These are phyloP conservation scores for Pangasianodon gigas DNA, from an alignment of 2,113 vertebrate species.

Conservation along the genomic window DNA sequence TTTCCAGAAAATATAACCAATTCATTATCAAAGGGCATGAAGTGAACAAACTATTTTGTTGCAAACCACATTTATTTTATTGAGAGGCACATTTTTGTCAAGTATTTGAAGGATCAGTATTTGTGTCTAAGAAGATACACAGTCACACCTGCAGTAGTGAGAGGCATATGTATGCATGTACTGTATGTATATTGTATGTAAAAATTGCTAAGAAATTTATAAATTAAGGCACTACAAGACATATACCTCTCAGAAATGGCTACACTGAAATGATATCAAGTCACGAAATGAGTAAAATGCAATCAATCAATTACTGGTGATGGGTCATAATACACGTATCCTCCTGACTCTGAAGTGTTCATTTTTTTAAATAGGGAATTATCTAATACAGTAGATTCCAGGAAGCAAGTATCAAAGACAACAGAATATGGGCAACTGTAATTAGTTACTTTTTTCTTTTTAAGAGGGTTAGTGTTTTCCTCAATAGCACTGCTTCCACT, in stretches of 20 bases:
- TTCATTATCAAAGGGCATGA: constrained; percentile 5
- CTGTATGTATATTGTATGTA: background rate
- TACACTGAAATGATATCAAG: background rate
- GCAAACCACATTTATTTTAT: background rate
- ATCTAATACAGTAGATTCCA: background rate
- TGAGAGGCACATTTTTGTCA: background rate
- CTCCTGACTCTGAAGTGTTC: background rate
- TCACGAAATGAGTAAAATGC: background rate
- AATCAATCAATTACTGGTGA: background rate
- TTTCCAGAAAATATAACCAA: background rate
- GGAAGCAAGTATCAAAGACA: background rate
- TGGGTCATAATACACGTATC: background rate
- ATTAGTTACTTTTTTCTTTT: background rate
- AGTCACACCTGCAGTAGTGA: background rate
- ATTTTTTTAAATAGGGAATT: background rate
- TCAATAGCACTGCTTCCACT: background rate
- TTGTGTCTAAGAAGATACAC: background rate
- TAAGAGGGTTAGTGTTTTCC: background rate
- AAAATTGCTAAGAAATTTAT: background rate
- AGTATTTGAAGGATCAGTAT: background rate
- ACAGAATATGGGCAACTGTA: background rate
- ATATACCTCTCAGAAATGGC: background rate
- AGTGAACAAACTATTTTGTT: background rate
- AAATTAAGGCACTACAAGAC: background rate
- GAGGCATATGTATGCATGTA: background rate